Evolutionary conservation across 2,888 invertebrate species (phyloP).

Genomic region (Callimorpha dominula): DNA sequence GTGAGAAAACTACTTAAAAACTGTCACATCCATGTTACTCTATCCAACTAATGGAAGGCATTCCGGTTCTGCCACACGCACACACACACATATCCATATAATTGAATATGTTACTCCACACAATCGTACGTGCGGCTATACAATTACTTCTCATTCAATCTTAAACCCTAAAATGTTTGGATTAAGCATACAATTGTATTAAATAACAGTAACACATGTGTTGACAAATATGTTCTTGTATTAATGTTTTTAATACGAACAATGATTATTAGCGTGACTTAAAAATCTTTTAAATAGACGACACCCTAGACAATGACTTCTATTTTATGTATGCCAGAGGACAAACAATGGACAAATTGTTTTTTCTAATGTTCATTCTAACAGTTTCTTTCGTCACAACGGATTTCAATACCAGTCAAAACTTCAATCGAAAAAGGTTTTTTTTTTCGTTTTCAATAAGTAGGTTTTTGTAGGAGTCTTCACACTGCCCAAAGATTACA

Average conservation of each 20-base stretch:
- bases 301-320: slow-evolving; percentile 13
- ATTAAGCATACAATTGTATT: slow-evolving; percentile 4
- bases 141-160: slow-evolving; percentile 7
- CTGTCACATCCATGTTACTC: slow-evolving; percentile 30
- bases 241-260: slow-evolving; percentile 19
- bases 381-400: background rate
- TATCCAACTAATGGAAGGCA: slow-evolving; percentile 57
- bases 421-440: background rate
- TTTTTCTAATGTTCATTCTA: background rate
- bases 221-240: slow-evolving; percentile 13
- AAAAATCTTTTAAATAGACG: slow-evolving; percentile 19
- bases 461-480: background rate
- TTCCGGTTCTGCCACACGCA: slow-evolving; percentile 54
- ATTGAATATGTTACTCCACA: slow-evolving; percentile 34
- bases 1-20: background rate
- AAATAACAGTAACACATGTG: background rate
- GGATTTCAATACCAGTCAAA: background rate
- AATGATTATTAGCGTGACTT: slow-evolving; percentile 26
- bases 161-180: fast-evolving
- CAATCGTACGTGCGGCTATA: slow-evolving; percentile 18
- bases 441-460: background rate
- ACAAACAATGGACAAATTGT: slow-evolving; percentile 2
- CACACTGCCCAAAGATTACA: background rate
- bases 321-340: background rate
- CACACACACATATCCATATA: slow-evolving; percentile 16